Conservation (phyloP, 2,113 vertebrate species). For the Aramus guarauna region DNA sequence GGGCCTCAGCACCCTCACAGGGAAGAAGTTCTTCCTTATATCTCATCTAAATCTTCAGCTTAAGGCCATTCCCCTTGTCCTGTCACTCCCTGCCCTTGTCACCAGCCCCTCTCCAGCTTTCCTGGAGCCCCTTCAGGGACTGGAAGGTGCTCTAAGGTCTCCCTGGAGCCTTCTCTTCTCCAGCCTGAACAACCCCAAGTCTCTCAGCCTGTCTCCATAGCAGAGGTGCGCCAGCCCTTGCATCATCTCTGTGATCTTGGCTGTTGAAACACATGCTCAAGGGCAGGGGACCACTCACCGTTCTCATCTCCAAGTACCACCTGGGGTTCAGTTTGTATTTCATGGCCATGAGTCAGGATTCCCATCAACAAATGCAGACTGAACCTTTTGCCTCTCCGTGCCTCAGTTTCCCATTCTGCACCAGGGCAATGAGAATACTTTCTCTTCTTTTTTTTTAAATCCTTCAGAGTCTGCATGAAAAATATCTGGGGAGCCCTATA, state of each 20-base stretch:
- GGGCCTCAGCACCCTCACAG: no score
- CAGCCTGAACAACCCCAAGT: no score
- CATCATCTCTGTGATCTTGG: neutral
- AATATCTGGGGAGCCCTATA: neutral
- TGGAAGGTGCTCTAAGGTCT: no score
- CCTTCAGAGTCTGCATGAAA: neutral
- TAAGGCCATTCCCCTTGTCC: no score
- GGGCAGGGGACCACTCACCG: neutral
- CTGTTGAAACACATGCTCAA: neutral
- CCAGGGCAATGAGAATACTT: fast-evolving
- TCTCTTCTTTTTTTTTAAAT: neutral
- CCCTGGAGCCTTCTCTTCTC: no score
- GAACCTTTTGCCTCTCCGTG: neutral
- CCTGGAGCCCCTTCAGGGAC: no score
- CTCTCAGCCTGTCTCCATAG: no score
- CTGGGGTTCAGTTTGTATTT: neutral
- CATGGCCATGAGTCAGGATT: neutral
- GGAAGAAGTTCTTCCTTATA: no score
- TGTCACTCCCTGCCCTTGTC: no score
- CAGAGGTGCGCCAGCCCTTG: no score
- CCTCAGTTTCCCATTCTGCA: conserved; percentile 14
- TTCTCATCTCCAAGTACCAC: neutral
- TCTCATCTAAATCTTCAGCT: no score
- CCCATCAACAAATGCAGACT: neutral
- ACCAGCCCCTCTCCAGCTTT: no score